Evolutionary conservation across 2,888 invertebrate genomes (phyloP).

Genomic region (Macrophya alboannulata): DNA sequence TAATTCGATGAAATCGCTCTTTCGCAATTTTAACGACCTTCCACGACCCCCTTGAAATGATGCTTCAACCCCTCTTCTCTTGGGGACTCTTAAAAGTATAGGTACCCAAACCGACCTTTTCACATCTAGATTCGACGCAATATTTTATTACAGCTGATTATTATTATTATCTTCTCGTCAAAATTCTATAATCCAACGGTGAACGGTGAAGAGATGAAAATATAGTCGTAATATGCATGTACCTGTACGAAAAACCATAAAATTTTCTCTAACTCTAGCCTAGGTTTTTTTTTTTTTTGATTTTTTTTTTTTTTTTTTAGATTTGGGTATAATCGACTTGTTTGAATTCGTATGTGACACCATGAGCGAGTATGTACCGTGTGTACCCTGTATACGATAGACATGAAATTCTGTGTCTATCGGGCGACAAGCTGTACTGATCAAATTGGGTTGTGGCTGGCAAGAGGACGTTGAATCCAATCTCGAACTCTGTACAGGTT

Average conservation of each 20-base stretch:
- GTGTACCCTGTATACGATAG: neutral
- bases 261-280: neutral
- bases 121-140: neutral
- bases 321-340: neutral
- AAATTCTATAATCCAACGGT: constrained; percentile 8
- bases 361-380: neutral
- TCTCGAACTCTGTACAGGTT: constrained; percentile 38
- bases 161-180: neutral
- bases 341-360: neutral
- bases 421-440: constrained; percentile 45
- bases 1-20: constrained; percentile 9
- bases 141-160: neutral
- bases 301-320: too few species aligned
- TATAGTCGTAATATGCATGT: neutral
- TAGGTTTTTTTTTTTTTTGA: too few species aligned
- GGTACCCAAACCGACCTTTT: neutral
- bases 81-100: neutral
- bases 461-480: constrained; percentile 48
- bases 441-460: constrained; percentile 50
- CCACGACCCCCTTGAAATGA: neutral
- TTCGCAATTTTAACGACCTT: constrained; percentile 29
- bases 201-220: neutral
- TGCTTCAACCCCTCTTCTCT: constrained; percentile 19
- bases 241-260: neutral
- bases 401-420: constrained; percentile 8